phyloP scores from a whole-genome alignment of 2,888 invertebrate genomes.

The Macropis europaea region DNA sequence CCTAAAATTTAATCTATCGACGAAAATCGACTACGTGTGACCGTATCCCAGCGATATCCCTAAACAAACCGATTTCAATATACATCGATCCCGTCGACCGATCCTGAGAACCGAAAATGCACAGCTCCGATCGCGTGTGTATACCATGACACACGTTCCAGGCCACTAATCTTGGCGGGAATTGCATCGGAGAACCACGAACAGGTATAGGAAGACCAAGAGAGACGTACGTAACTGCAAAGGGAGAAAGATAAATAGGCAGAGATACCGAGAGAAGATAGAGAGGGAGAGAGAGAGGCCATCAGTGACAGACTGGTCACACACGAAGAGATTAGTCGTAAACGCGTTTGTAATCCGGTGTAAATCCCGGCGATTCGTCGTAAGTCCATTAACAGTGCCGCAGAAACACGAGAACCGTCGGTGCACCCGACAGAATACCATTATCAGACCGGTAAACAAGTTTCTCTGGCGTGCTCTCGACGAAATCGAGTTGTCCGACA shows the following conservation, averaged over 20 bases:
- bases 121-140: conserved; percentile 38
- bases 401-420: conserved; percentile 58
- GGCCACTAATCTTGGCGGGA: conserved; percentile 59
- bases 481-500: conserved; percentile 65
- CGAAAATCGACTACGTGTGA: neutral
- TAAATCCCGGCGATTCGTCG: conserved; percentile 66
- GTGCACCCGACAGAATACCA: conserved; percentile 59
- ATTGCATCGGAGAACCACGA: conserved; percentile 55
- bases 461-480: conserved; percentile 53
- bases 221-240: conserved; percentile 21
- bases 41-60: neutral
- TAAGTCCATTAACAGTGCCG: conserved; percentile 66
- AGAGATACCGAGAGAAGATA: conserved; percentile 4
- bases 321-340: conserved; percentile 66
- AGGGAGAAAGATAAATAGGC: conserved; percentile 41
- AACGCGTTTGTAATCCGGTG: conserved; percentile 67
- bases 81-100: neutral
- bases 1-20: neutral
- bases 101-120: neutral
- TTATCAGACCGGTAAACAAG: conserved; percentile 65
- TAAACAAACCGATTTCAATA: conserved; percentile 5
- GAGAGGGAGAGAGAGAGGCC: conserved; percentile 23
- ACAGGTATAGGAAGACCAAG: conserved; percentile 18
- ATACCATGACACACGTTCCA: conserved; percentile 45
- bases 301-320: conserved; percentile 53